Percentiles rank a stretch among this genome's conserved stretches.
Evolutionary conservation across 2,888 invertebrate genomes (phyloP).

Genomic region (Erebia ligea): DNA sequence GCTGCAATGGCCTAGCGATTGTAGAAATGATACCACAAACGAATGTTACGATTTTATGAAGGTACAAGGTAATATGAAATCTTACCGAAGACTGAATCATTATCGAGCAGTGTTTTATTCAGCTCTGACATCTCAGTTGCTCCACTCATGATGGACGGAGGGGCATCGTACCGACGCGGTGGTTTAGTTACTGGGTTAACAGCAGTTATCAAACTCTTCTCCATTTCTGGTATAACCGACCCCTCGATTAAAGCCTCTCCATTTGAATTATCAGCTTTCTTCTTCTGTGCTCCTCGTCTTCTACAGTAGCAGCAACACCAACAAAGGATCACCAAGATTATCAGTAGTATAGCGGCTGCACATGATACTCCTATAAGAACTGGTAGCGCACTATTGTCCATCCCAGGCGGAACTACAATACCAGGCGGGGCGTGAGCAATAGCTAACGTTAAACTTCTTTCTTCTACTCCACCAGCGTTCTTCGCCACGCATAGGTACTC

Average conservation of each 20-base stretch:
- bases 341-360: slow-evolving; percentile 77
- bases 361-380: slow-evolving; percentile 79
- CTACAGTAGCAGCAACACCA: slow-evolving; percentile 84
- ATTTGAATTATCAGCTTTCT: slow-evolving; percentile 84
- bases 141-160: slow-evolving; percentile 87
- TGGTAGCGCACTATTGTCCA: slow-evolving; percentile 81
- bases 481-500: slow-evolving; percentile 91
- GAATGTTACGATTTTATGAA: too few species aligned
- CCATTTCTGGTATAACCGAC: slow-evolving; percentile 91
- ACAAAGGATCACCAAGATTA: slow-evolving; percentile 77
- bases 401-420: slow-evolving; percentile 73
- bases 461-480: slow-evolving; percentile 91
- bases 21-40: too few species aligned
- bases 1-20: too few species aligned
- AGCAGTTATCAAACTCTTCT: slow-evolving; percentile 92
- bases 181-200: slow-evolving; percentile 94
- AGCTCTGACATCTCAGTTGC: slow-evolving; percentile 92
- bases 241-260: slow-evolving; percentile 89
- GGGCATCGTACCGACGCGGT: slow-evolving; percentile 89
- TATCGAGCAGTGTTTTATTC: slow-evolving; percentile 91
- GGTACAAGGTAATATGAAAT: slow-evolving; percentile 44
- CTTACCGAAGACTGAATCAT: slow-evolving; percentile 91
- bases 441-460: slow-evolving; percentile 88
- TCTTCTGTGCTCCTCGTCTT: slow-evolving; percentile 80
- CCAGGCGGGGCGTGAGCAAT: slow-evolving; percentile 72